Evolutionary conservation across 1,140 invertebrate species (phyloP).

Genomic region (Bombus picipes): DNA sequence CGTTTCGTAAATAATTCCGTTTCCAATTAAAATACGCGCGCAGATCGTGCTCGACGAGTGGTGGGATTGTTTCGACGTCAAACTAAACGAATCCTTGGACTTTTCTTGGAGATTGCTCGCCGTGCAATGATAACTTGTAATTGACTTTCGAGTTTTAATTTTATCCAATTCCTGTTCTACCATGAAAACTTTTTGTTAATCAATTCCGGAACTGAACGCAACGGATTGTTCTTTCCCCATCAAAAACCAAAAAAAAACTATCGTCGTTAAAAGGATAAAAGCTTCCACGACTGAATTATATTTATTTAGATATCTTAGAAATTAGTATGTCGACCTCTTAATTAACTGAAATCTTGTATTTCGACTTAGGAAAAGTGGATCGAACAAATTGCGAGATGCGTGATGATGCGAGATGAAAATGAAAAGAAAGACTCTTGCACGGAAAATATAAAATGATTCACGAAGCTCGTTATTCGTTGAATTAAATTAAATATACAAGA

Average conservation of each 20-base stretch:
- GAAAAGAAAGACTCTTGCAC: background rate
- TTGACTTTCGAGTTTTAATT: slow-evolving; percentile 33
- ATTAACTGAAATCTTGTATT: background rate
- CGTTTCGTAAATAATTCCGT: background rate
- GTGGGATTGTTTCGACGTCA: background rate
- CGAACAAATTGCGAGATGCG: background rate
- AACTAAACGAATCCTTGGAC: background rate
- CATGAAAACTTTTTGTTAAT: background rate
- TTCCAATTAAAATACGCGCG: background rate
- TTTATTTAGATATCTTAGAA: background rate
- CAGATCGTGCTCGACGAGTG: background rate
- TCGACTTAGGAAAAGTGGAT: background rate
- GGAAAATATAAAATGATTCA: background rate
- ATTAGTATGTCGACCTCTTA: background rate
- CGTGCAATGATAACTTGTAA: slow-evolving; percentile 14
- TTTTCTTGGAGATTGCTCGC: background rate
- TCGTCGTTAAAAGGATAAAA: background rate
- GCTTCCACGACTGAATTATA: background rate
- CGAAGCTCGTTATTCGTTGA: too few relatives aligned
- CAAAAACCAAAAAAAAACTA: background rate
- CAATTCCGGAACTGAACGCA: background rate
- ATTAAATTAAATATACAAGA: too few relatives aligned
- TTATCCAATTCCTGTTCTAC: background rate
- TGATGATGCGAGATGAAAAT: background rate
- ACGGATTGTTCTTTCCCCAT: background rate